phyloP scores from a whole-genome alignment of 2,888 invertebrate genomes.

The Melanostoma mellinum region DNA sequence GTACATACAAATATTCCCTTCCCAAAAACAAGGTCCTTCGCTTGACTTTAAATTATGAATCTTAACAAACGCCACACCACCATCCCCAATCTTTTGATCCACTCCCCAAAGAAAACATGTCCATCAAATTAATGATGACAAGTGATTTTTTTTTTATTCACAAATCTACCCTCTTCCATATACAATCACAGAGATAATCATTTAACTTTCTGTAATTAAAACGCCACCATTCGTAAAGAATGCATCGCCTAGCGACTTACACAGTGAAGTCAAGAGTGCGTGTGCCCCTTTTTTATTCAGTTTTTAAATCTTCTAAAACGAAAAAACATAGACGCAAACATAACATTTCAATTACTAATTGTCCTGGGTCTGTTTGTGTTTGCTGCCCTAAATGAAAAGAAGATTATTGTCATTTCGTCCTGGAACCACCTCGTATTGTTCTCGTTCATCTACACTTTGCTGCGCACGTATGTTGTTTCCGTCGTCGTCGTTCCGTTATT shows the following conservation, averaged over 20 bases:
- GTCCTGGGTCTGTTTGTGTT: conserved; percentile 48
- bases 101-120: conserved; percentile 35
- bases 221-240: conserved; percentile 68
- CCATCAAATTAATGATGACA: conserved; percentile 71
- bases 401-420: conserved; percentile 56
- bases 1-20: neutral
- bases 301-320: conserved; percentile 23
- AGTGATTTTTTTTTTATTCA: conserved; percentile 35
- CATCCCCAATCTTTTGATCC: neutral
- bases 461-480: conserved; percentile 63
- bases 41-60: conserved; percentile 47
- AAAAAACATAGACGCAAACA: conserved; percentile 37
- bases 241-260: conserved; percentile 35
- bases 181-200: conserved; percentile 60
- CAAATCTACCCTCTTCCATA: neutral
- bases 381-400: conserved; percentile 20
- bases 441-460: conserved; percentile 62
- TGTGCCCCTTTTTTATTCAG: conserved; percentile 50
- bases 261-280: conserved; percentile 68
- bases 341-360: conserved; percentile 72
- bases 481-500: conserved; percentile 40
- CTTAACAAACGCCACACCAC: conserved; percentile 35
- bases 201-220: conserved; percentile 71
- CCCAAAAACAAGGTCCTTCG: neutral
- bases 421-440: conserved; percentile 48